Conservation (phyloP, 1,140 invertebrate species). For the Drosophila cardini region DNA sequence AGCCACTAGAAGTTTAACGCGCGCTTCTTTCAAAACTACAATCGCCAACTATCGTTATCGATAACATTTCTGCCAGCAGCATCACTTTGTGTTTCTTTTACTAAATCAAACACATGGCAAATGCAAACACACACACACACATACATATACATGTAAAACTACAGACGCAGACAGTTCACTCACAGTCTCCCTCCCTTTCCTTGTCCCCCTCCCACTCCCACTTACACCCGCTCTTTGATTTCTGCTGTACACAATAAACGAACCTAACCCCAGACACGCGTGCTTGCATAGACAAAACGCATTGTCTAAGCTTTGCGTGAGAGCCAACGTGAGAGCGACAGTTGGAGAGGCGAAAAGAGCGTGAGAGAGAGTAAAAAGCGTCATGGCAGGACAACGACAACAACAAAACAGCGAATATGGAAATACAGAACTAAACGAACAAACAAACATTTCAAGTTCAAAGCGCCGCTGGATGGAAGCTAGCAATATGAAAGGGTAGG, state of each 20-base stretch:
- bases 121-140: constrained; percentile 4
- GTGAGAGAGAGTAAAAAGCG: constrained; percentile 15
- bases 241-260: constrained; percentile 26
- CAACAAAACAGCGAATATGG: constrained; percentile 31
- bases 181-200: background rate
- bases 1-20: background rate
- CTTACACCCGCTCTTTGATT: background rate
- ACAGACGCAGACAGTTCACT: constrained; percentile 35
- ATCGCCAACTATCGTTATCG: constrained; percentile 26
- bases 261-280: constrained; percentile 55
- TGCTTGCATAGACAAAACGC: constrained; percentile 55
- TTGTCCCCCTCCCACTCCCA: background rate
- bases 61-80: constrained; percentile 13
- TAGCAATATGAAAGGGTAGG: background rate
- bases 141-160: constrained; percentile 26
- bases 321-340: constrained; percentile 26
- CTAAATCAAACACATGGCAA: constrained; percentile 52
- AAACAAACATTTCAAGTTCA: constrained; percentile 83
- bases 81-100: constrained; percentile 52
- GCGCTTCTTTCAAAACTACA: background rate
- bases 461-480: constrained; percentile 69
- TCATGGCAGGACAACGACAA: constrained; percentile 31
- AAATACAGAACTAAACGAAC: constrained; percentile 62
- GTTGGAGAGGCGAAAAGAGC: constrained; percentile 20
- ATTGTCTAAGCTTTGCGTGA: constrained; percentile 62